Evolutionary conservation across 2,797 vertebrate species (phyloP).

Genomic region (Halcyon badia): DNA sequence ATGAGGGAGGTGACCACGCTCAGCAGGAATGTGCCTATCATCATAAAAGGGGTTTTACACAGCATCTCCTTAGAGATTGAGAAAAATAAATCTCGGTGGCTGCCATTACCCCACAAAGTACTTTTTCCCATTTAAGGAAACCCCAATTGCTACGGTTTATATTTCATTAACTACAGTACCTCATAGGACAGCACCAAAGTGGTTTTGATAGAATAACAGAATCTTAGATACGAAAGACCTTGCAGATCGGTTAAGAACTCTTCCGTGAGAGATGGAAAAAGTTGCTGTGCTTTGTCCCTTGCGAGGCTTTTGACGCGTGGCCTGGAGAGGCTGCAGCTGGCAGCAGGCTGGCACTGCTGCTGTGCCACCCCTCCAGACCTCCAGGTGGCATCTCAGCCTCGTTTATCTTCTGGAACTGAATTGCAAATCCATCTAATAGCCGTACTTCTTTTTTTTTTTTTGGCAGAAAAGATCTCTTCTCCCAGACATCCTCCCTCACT

Average conservation of each 20-base stretch:
- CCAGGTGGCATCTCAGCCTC: slow-evolving; percentile 49
- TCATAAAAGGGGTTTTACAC: background rate
- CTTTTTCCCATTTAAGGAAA: background rate
- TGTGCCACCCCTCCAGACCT: background rate
- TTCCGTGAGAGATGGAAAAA: background rate
- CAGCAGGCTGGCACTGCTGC: background rate
- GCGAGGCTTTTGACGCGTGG: background rate
- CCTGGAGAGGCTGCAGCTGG: background rate
- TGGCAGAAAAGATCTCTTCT: slow-evolving; percentile 11
- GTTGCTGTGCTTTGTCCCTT: background rate
- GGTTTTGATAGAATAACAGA: background rate
- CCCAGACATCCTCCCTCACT: background rate
- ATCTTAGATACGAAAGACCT: background rate
- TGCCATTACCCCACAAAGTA: background rate
- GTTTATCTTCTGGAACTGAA: background rate
- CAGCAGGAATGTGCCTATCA: background rate
- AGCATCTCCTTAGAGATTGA: background rate
- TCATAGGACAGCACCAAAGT: background rate
- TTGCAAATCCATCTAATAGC: background rate
- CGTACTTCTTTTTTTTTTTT: background rate
- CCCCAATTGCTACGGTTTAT: background rate
- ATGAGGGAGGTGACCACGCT: background rate
- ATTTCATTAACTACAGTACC: background rate
- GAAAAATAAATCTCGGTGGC: background rate
- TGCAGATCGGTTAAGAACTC: background rate